These are phyloP conservation scores for Leuctra nigra DNA, from an alignment of 2,888 invertebrate genomes.

Conservation along the genomic window DNA sequence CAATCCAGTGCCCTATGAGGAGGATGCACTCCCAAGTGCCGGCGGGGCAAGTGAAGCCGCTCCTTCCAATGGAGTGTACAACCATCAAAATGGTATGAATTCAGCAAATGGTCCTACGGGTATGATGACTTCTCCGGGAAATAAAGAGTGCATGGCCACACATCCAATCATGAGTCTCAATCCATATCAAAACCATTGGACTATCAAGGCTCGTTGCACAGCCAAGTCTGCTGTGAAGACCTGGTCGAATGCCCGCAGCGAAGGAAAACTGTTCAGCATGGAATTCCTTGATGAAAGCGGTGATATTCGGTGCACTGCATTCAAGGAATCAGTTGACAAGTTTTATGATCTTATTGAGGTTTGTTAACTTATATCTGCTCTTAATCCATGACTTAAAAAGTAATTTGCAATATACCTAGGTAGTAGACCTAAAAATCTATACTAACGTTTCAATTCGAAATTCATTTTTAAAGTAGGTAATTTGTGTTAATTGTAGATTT, in stretches of 20 bases:
- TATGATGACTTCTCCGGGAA: constrained; percentile 3
- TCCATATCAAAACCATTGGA: constrained; percentile 94
- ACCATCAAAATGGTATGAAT: too few relatives aligned
- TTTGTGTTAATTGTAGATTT: constrained; percentile 12
- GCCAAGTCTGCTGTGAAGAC: constrained; percentile 72
- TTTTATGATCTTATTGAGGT: constrained; percentile 86
- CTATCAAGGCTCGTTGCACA: constrained; percentile 82
- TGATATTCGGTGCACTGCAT: constrained; percentile 88
- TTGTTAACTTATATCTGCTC: too few relatives aligned
- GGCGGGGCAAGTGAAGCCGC: constrained; percentile 24
- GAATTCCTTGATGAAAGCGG: constrained; percentile 91
- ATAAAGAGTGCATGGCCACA: constrained; percentile 36
- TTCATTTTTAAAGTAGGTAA: too few relatives aligned
- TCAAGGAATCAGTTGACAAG: constrained; percentile 80
- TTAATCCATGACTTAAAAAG: too few relatives aligned
- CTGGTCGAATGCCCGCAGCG: constrained; percentile 89
- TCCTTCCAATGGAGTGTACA: not conserved
- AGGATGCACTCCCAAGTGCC: constrained; percentile 27
- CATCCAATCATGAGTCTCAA: constrained; percentile 80
- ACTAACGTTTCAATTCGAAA: too few relatives aligned
- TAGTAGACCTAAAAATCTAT: too few relatives aligned
- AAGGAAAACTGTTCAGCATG: constrained; percentile 89
- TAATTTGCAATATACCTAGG: too few relatives aligned
- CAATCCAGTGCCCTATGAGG: constrained; percentile 55
- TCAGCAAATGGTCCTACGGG: not conserved